Evolutionary conservation across 1,140 invertebrate genomes (phyloP), one percentile per base, ranked within the genome.

Genomic region (Zaprionus vittiger): DNA sequence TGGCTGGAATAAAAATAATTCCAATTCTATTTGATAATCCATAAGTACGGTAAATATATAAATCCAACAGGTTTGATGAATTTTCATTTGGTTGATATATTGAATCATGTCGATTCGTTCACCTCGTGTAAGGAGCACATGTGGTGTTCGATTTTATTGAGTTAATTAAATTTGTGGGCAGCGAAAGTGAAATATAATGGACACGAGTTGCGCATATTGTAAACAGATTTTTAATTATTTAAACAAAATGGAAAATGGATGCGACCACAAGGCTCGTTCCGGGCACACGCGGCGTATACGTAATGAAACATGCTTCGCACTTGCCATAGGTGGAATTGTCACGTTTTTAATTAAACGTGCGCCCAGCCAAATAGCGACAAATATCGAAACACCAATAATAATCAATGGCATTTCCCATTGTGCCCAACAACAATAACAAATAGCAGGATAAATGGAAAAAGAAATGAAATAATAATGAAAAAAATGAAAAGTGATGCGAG

Each of bases 321-420:
- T 81, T 69, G 85, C 75, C 84, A 81, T 75, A 90, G 84, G 84
- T 90, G 72, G 81, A 89, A 89, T 89, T 89, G 84, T 89, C 84
- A 89, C 84, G 84, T 89, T 89, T 89, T 89, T 89, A 89, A 89
- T 89, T 89, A 89, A 89, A 90, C 79, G 62, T 57, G 12, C 63
- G 41, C 52, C 65, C 66, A 52, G 44, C 44, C 55, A 67, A 76
- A 70, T 64, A 66, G 56, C 66, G 24, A 24, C 44, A 67, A 76
- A 70, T 64, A 66, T 52, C 66, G 24, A 28, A 72, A 54, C 69
- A 60, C 49, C 44, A 79, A 78, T 67, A 83, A 84, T 84, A 79
- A 80, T 85, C 82, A 85, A 85, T 85, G 79, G 28, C 60, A 54
- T 54, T 68, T 64, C 60, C 64, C 63, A 73, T 56, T 54, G 68